phyloP scores from a whole-genome alignment of 2,113 vertebrate species.

The Alligator sinensis region DNA sequence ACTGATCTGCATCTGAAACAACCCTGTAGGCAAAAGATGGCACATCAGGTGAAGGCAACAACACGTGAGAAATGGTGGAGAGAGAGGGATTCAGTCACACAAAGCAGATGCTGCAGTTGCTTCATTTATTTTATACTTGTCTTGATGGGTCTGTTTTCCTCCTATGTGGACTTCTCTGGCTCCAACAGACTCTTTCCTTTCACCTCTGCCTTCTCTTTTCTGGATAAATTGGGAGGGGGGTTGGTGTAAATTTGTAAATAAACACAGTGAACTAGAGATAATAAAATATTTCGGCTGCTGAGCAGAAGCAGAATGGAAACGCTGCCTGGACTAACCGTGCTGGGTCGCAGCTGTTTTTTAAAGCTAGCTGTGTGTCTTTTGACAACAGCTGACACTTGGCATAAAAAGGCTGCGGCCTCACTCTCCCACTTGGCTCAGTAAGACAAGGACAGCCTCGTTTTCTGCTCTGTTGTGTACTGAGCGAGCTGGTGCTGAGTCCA shows the following conservation, averaged over 20 bases:
- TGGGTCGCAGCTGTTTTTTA: neutral
- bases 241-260: neutral
- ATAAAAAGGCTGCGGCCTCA: neutral
- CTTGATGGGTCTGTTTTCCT: neutral
- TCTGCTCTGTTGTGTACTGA: neutral
- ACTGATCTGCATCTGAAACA: neutral
- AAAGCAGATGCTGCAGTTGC: neutral
- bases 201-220: neutral
- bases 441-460: neutral
- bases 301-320: neutral
- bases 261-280: neutral
- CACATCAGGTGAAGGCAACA: neutral
- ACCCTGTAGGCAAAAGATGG: neutral
- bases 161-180: neutral
- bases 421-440: neutral
- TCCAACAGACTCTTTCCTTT: neutral
- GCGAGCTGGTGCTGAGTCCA: neutral
- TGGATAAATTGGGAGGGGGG: fast-evolving
- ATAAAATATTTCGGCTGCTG: neutral
- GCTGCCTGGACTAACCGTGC: neutral
- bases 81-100: neutral
- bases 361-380: neutral
- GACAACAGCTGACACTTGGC: neutral
- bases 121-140: neutral
- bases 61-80: neutral